Conservation (phyloP, 2,113 vertebrate genomes). For the Cephalopholis sonnerati region DNA sequence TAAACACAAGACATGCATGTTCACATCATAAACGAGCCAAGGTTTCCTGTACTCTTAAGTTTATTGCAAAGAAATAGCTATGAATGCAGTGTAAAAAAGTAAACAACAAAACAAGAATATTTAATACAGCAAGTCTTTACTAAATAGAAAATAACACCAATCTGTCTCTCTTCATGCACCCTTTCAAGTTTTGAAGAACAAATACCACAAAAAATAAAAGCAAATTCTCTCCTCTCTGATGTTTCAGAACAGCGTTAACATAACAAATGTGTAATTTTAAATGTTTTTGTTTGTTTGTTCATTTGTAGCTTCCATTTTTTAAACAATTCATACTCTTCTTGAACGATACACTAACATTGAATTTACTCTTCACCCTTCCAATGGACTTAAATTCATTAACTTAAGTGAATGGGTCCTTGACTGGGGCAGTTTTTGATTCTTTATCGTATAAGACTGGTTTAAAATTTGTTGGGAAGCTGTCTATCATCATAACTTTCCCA, state of each 20-base stretch:
- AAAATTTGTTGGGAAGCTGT: background rate
- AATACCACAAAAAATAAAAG: too few relatives aligned
- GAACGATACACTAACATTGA: too few relatives aligned
- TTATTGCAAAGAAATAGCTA: background rate
- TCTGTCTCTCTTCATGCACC: too few relatives aligned
- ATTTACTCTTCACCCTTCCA: too few relatives aligned
- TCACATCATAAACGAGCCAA: background rate
- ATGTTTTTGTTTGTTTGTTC: too few relatives aligned
- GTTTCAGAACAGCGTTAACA: too few relatives aligned
- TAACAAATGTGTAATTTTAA: too few relatives aligned
- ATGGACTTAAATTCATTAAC: background rate
- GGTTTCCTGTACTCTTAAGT: background rate
- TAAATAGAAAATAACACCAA: too few relatives aligned
- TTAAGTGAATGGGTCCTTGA: background rate
- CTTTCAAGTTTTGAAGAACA: too few relatives aligned
- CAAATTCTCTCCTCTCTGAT: too few relatives aligned
- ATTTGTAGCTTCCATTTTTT: too few relatives aligned
- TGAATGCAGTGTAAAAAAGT: background rate
- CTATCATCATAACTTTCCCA: background rate
- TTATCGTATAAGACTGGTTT: background rate
- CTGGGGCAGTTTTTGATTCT: background rate
- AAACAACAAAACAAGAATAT: background rate
- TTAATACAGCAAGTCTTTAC: background rate
- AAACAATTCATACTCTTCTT: too few relatives aligned
- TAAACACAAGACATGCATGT: slow-evolving; percentile 18